phyloP scores from a whole-genome alignment of 1,140 invertebrate genomes.

The Portunus trituberculatus region DNA sequence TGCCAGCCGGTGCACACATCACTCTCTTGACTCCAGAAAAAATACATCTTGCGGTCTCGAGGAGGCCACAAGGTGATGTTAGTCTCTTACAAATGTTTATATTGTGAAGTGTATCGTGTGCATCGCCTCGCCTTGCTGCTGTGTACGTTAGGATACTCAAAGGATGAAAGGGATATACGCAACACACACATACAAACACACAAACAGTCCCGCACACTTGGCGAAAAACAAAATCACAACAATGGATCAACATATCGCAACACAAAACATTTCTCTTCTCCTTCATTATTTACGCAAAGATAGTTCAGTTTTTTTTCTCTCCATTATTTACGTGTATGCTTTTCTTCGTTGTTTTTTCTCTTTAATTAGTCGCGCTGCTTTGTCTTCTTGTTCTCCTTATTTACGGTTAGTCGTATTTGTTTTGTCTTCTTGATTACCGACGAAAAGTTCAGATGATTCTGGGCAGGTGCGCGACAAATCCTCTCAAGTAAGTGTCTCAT shows the following conservation, averaged over 20 bases:
- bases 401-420: neutral
- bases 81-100: neutral
- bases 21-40: no score
- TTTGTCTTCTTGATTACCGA: neutral
- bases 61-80: neutral
- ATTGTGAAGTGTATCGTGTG: neutral
- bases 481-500: no score
- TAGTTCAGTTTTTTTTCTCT: neutral
- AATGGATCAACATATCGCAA: neutral
- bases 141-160: neutral
- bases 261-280: no score
- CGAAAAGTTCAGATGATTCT: no score
- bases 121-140: neutral
- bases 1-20: neutral
- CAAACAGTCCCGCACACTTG: neutral
- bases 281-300: no score
- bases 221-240: neutral
- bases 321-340: slow-evolving; percentile 8
- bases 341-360: neutral
- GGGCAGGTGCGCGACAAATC: no score
- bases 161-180: neutral
- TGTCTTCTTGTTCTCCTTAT: neutral
- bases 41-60: neutral
- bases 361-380: neutral
- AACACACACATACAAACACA: neutral